Percentiles rank a stretch among this genome's conserved stretches.
phyloP scores from a whole-genome alignment of 1,140 invertebrate genomes.

The Diorhabda sublineata region DNA sequence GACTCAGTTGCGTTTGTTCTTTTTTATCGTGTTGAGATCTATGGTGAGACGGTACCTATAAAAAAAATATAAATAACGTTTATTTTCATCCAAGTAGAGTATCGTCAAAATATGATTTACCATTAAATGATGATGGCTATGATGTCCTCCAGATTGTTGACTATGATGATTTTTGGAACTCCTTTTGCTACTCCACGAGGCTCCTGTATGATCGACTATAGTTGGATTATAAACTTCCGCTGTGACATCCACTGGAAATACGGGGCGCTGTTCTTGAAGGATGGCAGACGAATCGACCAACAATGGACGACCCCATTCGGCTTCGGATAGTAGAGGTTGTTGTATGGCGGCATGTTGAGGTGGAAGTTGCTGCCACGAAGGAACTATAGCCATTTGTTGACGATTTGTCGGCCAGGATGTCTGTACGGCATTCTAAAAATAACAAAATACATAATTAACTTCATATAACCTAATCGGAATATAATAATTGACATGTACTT shows the following conservation, averaged over 20 bases:
- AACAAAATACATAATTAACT: not conserved
- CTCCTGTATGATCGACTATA: conserved; percentile 54
- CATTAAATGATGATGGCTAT: conserved; percentile 48
- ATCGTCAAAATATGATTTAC: conserved; percentile 28
- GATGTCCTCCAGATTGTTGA: conserved; percentile 35
- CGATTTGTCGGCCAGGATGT: conserved; percentile 74
- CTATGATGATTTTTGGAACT: conserved; percentile 53
- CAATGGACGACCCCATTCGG: conserved; percentile 74
- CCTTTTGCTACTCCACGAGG: conserved; percentile 49
- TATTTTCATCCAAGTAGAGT: not conserved
- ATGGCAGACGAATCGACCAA: conserved; percentile 72
- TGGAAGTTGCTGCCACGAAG: conserved; percentile 80
- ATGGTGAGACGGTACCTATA: conserved; percentile 48
- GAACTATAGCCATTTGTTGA: conserved; percentile 79
- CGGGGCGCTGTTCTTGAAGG: conserved; percentile 57
- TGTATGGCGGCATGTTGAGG: conserved; percentile 70
- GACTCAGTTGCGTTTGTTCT: conserved; percentile 86
- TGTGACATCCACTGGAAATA: conserved; percentile 61
- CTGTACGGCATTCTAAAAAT: conserved; percentile 67
- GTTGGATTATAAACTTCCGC: conserved; percentile 51
- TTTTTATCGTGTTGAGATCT: conserved; percentile 68
- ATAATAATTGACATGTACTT: conserved; percentile 32
- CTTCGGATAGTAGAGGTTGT: conserved; percentile 62
- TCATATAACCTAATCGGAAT: too few species aligned
- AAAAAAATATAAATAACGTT: not conserved